phyloP scores from a whole-genome alignment of 2,888 invertebrate species.

The Anarsia innoxiella region DNA sequence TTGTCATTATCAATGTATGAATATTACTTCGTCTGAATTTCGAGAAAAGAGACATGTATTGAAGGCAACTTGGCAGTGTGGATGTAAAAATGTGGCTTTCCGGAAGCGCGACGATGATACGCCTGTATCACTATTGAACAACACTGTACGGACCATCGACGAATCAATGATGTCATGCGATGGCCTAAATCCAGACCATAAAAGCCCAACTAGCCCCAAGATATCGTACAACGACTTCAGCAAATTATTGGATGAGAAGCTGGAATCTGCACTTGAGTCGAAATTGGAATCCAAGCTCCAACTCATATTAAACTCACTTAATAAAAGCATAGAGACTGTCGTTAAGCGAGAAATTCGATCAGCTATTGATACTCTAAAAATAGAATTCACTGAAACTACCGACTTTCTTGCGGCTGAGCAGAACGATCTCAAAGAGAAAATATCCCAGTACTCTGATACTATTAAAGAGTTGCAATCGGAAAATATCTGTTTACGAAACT shows the following conservation, averaged over 20 bases:
- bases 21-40: no score
- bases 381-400: background rate
- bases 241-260: background rate
- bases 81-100: no score
- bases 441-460: background rate
- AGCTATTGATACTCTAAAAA: background rate
- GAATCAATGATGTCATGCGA: background rate
- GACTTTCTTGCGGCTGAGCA: background rate
- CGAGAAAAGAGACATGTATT: no score
- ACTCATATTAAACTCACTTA: background rate
- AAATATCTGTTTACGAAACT: background rate
- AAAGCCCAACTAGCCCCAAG: no score
- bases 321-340: background rate
- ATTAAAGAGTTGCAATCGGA: background rate
- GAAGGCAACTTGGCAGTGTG: no score
- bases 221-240: no score
- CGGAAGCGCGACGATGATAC: no score
- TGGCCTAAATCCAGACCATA: background rate
- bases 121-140: no score
- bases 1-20: no score
- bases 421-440: background rate
- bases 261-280: no score
- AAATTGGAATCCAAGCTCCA: no score
- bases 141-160: no score
- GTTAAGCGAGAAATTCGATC: background rate